A percentile compares a stretch with the other conserved stretches of the same genome.
Conservation (phyloP, 2,797 vertebrate genomes). For the Sandelia bainsii region DNA sequence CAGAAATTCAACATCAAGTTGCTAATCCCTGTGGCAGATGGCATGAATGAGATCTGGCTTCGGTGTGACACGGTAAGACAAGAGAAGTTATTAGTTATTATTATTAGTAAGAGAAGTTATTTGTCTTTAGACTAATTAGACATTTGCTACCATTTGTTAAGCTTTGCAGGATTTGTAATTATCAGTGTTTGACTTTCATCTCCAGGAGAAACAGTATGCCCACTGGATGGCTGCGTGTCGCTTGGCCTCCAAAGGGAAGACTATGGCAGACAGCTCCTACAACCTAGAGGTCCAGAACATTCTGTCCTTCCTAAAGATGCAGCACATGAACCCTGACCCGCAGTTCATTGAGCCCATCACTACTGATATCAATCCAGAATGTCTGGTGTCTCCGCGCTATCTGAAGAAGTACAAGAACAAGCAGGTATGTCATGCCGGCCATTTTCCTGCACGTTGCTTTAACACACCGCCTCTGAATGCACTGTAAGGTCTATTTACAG, state of each 20-base stretch:
- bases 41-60: conserved; percentile 99
- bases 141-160: background rate
- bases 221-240: conserved; percentile 99
- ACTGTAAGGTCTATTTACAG: background rate
- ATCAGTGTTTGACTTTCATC: background rate
- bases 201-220: conserved; percentile 97
- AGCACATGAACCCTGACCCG: conserved; percentile 97
- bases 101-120: too few species aligned
- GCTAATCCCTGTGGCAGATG: conserved; percentile 96
- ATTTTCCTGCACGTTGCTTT: background rate
- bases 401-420: conserved; percentile 99
- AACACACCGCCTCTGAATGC: background rate
- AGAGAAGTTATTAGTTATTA: too few species aligned
- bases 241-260: conserved; percentile 98
- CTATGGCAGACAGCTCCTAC: conserved; percentile 99
- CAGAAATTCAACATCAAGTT: conserved; percentile 99
- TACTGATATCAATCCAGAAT: conserved; percentile 96
- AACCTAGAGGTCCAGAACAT: conserved; percentile 98
- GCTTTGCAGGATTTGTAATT: background rate
- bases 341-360: conserved; percentile 95
- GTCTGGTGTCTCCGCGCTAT: conserved; percentile 96
- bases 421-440: conserved; percentile 85
- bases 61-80: conserved; percentile 93
- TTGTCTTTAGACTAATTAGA: too few species aligned
- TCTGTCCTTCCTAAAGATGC: conserved; percentile 99